Evolutionary conservation across 30 jellyfish, hydroid and myxozoan genomes (phyloP).

Genomic region (Hydractinia echinata): DNA sequence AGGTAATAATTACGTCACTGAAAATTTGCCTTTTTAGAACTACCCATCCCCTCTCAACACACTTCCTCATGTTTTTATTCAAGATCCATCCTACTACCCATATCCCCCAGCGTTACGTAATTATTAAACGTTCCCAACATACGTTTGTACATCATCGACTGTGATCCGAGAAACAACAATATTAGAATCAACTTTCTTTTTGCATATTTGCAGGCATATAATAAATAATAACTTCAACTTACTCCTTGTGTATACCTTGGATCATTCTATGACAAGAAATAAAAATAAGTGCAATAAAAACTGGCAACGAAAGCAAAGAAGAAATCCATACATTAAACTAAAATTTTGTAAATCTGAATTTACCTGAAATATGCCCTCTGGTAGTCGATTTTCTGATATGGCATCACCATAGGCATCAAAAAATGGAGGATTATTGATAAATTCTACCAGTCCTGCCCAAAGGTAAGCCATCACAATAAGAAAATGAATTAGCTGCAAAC

Average conservation of each 20-base stretch:
- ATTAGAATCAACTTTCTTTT: no score
- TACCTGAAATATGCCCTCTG: conserved; percentile 61
- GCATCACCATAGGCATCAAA: conserved; percentile 96
- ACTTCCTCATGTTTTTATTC: no score
- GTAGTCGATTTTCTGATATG: conserved; percentile 26
- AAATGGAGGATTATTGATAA: conserved; percentile 83
- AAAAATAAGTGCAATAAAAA: not conserved
- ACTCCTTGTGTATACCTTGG: conserved; percentile 46
- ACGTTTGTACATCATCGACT: no score
- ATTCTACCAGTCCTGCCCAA: conserved; percentile 85
- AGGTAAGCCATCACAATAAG: conserved; percentile 51
- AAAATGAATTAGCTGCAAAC: conserved; percentile 53
- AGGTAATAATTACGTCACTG: no score
- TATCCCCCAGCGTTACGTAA: no score
- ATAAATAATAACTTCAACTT: conserved; percentile 10
- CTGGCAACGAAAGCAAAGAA: no score
- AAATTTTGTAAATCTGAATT: not conserved
- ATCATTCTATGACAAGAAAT: conserved; percentile 26
- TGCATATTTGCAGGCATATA: not conserved
- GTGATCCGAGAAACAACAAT: no score
- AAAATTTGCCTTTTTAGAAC: no score
- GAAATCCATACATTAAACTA: no score
- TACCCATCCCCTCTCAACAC: no score
- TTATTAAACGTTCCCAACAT: no score
- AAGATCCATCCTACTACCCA: no score